Evolutionary conservation across 1,140 invertebrate genomes (phyloP), one percentile per base, ranked within the genome.

Genomic region (Leptopilina clavipes): DNA sequence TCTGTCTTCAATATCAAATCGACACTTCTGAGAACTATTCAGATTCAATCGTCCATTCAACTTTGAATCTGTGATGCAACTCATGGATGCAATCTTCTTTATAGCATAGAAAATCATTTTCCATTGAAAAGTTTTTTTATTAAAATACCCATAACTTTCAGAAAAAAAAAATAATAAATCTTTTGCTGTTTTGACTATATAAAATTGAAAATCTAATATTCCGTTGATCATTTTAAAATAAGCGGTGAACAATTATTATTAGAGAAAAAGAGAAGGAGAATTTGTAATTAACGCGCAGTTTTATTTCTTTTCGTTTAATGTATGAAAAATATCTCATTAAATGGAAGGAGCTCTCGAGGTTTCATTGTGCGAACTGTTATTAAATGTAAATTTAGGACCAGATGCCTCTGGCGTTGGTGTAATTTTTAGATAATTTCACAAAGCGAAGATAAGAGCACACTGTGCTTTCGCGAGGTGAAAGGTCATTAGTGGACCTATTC

Each of bases 381-480:
- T 52, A 52, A 52, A 52, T 52, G 48, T 52, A 52, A 52, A 52
- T 52, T 52, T 52, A 52, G 48, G 48, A 17, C 48, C 48, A 52
- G 14, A 17, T 52, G 48, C 48, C n/a, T 52, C 48, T 52, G 48
- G 48, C 48, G 48, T 52, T 52, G 48, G n/a, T 31, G n/a, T 52
- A 52, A 52, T 52, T 52, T 52, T 52, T 52, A 52, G 48, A 52
- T 52, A 52, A 52, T 52, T 52, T 52, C 48, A 52, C 48, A 52
- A 52, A 52, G 48, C 48, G 48, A 52, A 17, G 48, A 52, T 52
- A n/a, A 52, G 48, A 52, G 48, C 14, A 52, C 48, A 52, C 17
- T 17, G 48, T 52, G 48, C 48, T 52, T 52, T n/a, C 48, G 14
- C 48, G 48, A 52, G 48, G 48, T 52, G 48, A 52, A 52, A 52